These are phyloP conservation scores for Borostomias antarcticus DNA, from an alignment of 2,797 vertebrate species.

Conservation along the genomic window DNA sequence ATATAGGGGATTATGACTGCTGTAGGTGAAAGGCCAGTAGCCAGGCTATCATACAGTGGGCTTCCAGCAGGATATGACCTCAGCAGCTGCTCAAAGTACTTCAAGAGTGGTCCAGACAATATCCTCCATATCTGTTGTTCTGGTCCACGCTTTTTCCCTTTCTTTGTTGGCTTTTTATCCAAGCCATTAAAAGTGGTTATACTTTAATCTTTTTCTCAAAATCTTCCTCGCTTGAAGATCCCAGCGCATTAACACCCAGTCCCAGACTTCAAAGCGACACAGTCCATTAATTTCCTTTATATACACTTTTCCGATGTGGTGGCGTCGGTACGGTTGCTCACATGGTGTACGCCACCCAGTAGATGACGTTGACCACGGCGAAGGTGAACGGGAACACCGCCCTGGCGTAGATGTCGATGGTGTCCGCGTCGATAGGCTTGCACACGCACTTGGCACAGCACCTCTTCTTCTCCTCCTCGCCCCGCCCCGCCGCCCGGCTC, in stretches of 20 bases:
- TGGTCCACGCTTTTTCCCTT: constrained; percentile 25
- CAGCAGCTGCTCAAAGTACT: background rate
- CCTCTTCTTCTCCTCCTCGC: constrained; percentile 76
- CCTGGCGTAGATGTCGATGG: constrained; percentile 94
- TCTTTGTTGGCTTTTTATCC: background rate
- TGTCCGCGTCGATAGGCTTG: constrained; percentile 95
- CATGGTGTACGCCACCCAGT: constrained; percentile 97
- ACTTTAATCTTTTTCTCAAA: constrained; percentile 18
- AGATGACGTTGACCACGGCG: constrained; percentile 94
- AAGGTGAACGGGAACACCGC: constrained; percentile 97
- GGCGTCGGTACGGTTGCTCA: constrained; percentile 59
- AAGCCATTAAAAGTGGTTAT: constrained; percentile 3
- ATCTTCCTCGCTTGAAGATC: too few species aligned
- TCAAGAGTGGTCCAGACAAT: constrained; percentile 1
- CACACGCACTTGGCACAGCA: constrained; percentile 86
- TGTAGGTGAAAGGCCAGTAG: background rate
- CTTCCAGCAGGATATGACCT: constrained; percentile 29
- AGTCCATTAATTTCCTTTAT: constrained; percentile 36
- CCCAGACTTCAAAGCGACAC: constrained; percentile 48
- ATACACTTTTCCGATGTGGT: constrained; percentile 40
- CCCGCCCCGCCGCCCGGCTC: constrained; percentile 60
- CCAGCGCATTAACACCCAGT: too few species aligned
- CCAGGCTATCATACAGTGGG: constrained; percentile 14
- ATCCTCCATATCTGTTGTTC: constrained; percentile 27
- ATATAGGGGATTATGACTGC: background rate